phyloP scores from a whole-genome alignment of 2,888 invertebrate genomes.

The Conus canariensis region DNA sequence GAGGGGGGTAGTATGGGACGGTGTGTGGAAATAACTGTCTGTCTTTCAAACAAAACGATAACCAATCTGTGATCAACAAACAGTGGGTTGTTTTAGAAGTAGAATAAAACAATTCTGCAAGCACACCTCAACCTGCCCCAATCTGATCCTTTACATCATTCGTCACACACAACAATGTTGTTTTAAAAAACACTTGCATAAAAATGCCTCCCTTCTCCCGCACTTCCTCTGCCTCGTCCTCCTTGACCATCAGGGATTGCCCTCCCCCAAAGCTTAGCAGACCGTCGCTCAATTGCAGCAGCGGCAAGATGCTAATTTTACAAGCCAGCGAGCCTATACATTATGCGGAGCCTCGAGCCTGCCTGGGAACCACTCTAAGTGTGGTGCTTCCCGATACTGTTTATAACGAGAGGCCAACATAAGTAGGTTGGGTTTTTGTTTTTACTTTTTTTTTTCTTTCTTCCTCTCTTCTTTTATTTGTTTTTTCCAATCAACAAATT shows the following conservation, averaged over 20 bases:
- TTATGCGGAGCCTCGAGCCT: not conserved
- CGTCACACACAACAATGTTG: not conserved
- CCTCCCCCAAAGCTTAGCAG: not conserved
- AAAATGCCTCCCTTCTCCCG: not conserved
- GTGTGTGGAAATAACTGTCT: no score
- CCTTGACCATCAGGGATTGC: not conserved
- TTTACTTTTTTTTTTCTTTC: no score
- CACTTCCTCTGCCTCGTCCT: not conserved
- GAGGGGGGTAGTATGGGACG: no score
- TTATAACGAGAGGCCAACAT: no score
- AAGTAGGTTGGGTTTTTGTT: no score
- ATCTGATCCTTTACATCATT: not conserved
- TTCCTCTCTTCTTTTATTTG: no score
- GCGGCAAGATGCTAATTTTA: not conserved
- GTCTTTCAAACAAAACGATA: not conserved
- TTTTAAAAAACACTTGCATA: not conserved
- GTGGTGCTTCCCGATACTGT: no score
- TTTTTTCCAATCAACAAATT: not conserved
- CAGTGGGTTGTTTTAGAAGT: not conserved
- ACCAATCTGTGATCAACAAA: not conserved
- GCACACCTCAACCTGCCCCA: no score
- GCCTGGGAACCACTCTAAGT: not conserved
- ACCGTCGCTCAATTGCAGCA: not conserved
- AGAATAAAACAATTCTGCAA: not conserved
- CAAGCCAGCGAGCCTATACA: not conserved